These are phyloP conservation scores for Euclidia mi DNA, from an alignment of 2,888 invertebrate genomes.

Conservation along the genomic window DNA sequence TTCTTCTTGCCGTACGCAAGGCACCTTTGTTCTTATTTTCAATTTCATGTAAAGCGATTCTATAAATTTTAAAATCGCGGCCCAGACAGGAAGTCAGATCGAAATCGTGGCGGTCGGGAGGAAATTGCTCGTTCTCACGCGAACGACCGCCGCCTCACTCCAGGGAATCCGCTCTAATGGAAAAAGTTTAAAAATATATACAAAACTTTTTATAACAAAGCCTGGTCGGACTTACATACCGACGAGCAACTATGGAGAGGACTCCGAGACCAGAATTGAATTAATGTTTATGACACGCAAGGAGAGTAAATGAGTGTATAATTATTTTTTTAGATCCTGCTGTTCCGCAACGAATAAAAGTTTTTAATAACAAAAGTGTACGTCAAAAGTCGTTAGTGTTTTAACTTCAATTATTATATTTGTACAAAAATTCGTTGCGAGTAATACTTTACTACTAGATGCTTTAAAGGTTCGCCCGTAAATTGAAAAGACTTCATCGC, in stretches of 20 bases:
- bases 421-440: too few relatives aligned
- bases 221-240: slow-evolving; percentile 64
- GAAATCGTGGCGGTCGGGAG: slow-evolving; percentile 86
- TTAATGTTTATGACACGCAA: slow-evolving; percentile 18
- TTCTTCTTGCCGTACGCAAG: slow-evolving; percentile 49
- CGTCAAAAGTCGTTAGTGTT: too few relatives aligned
- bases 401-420: too few relatives aligned
- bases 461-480: too few relatives aligned
- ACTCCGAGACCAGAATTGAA: slow-evolving; percentile 41
- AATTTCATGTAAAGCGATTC: slow-evolving; percentile 85
- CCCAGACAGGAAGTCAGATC: slow-evolving; percentile 88
- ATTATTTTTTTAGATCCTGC: background rate
- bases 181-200: slow-evolving; percentile 87
- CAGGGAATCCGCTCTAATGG: slow-evolving; percentile 85
- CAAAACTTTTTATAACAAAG: slow-evolving; percentile 83
- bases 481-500: too few relatives aligned
- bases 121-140: slow-evolving; percentile 90
- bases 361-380: too few relatives aligned
- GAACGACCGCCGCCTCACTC: slow-evolving; percentile 79
- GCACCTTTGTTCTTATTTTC: slow-evolving; percentile 78
- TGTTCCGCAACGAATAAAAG: too few relatives aligned
- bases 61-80: slow-evolving; percentile 89
- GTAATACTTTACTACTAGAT: too few relatives aligned
- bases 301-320: slow-evolving; percentile 4
- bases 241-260: slow-evolving; percentile 49